Percentiles rank a stretch among this genome's conserved stretches.
These are phyloP conservation scores for Leucopsar rothschildi DNA, from an alignment of 2,113 vertebrate species.

Conservation along the genomic window DNA sequence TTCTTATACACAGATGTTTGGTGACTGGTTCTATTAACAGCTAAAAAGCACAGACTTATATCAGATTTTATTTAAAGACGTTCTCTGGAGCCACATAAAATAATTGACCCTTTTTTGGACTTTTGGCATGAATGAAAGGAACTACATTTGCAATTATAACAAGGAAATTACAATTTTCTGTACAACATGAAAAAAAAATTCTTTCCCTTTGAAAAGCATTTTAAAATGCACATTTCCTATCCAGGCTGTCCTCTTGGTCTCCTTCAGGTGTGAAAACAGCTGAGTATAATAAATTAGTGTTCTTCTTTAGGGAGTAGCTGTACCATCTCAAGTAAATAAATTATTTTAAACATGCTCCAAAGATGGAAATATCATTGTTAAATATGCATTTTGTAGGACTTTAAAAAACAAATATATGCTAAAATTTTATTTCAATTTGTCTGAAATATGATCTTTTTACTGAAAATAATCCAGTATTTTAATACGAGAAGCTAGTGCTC, in stretches of 20 bases:
- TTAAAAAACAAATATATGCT: neutral
- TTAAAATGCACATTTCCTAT: neutral
- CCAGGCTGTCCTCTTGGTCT: neutral
- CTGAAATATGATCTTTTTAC: neutral
- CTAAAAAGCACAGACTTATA: neutral
- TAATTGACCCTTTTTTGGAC: neutral
- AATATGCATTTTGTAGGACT: neutral
- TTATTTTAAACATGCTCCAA: neutral
- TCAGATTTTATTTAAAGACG: neutral
- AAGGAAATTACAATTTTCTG: neutral
- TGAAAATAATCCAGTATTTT: neutral
- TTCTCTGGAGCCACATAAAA: neutral
- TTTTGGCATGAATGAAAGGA: neutral
- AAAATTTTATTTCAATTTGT: neutral
- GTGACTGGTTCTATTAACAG: neutral
- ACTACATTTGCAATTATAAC: neutral
- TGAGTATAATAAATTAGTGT: neutral
- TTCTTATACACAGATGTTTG: neutral
- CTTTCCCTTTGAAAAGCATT: neutral
- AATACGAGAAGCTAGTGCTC: neutral
- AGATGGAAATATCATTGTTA: neutral
- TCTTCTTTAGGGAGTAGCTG: neutral
- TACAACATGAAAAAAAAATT: rapidly evolving
- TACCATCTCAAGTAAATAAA: neutral
- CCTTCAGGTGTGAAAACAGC: neutral